phyloP scores from a whole-genome alignment of 2,888 invertebrate genomes.

The Phanerotoma sp. region DNA sequence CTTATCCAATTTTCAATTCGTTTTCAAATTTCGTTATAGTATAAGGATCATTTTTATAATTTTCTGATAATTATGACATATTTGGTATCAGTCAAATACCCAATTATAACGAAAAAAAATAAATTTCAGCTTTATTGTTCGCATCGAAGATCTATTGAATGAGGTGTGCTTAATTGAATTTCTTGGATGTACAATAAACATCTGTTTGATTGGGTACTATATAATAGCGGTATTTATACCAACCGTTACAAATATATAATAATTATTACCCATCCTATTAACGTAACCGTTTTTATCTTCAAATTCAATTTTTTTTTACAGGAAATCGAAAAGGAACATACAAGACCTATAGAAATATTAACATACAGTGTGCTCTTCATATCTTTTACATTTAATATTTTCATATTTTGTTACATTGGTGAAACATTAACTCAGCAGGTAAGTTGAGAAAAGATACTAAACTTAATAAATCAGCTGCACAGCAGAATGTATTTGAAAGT shows the following conservation, averaged over 20 bases:
- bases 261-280: too few relatives aligned
- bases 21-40: too few relatives aligned
- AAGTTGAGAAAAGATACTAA: neutral
- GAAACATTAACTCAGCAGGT: conserved; percentile 44
- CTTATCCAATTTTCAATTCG: too few relatives aligned
- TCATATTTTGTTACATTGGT: conserved; percentile 48
- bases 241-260: too few relatives aligned
- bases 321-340: too few relatives aligned
- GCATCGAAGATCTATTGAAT: conserved; percentile 42
- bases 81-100: too few relatives aligned
- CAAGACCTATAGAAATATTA: conserved; percentile 33
- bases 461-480: neutral
- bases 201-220: conserved; percentile 50
- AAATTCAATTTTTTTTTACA: too few relatives aligned
- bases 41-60: too few relatives aligned
- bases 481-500: too few relatives aligned
- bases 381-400: conserved; percentile 47
- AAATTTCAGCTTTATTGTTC: conserved; percentile 39
- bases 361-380: conserved; percentile 41
- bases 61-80: too few relatives aligned
- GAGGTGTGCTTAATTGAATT: conserved; percentile 47
- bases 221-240: conserved; percentile 49
- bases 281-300: too few relatives aligned
- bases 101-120: too few relatives aligned
- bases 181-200: conserved; percentile 48